Evolutionary conservation across 2,797 vertebrate genomes (phyloP).

Genomic region (Melanogrammus aeglefinus): DNA sequence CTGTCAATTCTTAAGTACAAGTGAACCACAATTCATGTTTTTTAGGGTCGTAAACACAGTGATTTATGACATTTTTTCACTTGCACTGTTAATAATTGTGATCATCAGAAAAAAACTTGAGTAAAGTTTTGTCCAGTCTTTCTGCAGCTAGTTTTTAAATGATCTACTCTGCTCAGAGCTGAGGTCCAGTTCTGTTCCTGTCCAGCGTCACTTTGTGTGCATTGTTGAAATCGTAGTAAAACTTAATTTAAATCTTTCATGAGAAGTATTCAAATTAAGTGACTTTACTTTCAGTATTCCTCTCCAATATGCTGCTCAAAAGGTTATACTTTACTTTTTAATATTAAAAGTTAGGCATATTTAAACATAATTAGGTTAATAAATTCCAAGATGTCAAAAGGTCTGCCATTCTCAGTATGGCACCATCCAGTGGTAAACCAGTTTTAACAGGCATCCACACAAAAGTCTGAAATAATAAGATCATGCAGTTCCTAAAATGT

Average conservation of each 20-base stretch:
- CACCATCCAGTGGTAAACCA: neutral
- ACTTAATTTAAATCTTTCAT: neutral
- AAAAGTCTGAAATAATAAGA: neutral
- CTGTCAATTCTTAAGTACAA: too few species aligned
- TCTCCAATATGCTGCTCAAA: neutral
- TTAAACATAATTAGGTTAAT: neutral
- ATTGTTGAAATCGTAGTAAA: neutral
- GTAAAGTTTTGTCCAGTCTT: too few species aligned
- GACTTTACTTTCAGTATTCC: neutral
- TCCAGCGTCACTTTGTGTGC: neutral
- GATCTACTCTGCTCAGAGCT: too few species aligned
- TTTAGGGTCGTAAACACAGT: neutral
- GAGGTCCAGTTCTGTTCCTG: too few species aligned
- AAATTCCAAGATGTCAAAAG: neutral
- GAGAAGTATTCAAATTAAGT: neutral
- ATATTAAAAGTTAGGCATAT: neutral
- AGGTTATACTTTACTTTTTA: neutral
- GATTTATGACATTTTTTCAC: neutral
- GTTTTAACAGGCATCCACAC: neutral
- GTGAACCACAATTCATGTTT: too few species aligned
- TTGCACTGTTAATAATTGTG: too few species aligned
- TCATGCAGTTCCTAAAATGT: neutral
- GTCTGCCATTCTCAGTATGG: neutral
- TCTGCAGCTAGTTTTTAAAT: too few species aligned
- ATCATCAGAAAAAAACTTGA: too few species aligned